These are phyloP conservation scores for Agrilus biguttatus DNA, from an alignment of 2,888 invertebrate genomes.

Conservation along the genomic window DNA sequence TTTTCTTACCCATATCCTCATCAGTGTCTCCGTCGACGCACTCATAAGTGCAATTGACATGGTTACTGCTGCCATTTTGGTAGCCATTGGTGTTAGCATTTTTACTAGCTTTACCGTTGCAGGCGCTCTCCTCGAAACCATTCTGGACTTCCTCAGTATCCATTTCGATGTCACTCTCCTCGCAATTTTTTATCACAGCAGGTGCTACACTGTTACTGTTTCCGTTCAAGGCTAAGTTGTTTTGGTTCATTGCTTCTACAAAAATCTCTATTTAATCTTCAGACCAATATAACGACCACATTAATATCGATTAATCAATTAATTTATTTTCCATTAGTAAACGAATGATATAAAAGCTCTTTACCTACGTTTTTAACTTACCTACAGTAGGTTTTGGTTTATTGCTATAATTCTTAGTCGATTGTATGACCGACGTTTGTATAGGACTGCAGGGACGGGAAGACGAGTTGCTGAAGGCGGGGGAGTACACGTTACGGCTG, in stretches of 20 bases:
- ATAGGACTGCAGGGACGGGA: constrained; percentile 37
- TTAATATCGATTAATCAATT: background rate
- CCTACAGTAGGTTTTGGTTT: constrained; percentile 15
- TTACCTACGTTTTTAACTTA: background rate
- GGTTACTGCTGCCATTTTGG: constrained; percentile 42
- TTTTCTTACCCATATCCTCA: constrained; percentile 54
- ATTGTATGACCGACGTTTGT: constrained; percentile 72
- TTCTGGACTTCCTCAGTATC: constrained; percentile 31
- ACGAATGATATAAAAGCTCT: too few species aligned
- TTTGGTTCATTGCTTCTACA: constrained; percentile 22
- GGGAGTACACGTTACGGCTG: constrained; percentile 21
- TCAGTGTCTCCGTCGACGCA: constrained; percentile 52
- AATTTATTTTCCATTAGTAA: background rate
- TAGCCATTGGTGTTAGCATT: constrained; percentile 36
- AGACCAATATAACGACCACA: background rate
- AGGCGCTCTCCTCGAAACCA: constrained; percentile 24
- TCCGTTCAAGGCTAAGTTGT: constrained; percentile 35
- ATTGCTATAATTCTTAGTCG: constrained; percentile 43
- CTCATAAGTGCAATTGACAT: constrained; percentile 15
- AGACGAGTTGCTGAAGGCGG: constrained; percentile 17
- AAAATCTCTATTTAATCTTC: background rate
- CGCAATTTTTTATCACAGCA: constrained; percentile 22
- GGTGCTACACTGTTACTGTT: constrained; percentile 19
- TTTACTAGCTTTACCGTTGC: constrained; percentile 21
- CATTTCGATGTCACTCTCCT: constrained; percentile 42